Percentiles rank a stretch among this genome's conserved stretches.
Conservation (phyloP, 2,888 invertebrate species). For the Sinodicranocentrus sp. region DNA sequence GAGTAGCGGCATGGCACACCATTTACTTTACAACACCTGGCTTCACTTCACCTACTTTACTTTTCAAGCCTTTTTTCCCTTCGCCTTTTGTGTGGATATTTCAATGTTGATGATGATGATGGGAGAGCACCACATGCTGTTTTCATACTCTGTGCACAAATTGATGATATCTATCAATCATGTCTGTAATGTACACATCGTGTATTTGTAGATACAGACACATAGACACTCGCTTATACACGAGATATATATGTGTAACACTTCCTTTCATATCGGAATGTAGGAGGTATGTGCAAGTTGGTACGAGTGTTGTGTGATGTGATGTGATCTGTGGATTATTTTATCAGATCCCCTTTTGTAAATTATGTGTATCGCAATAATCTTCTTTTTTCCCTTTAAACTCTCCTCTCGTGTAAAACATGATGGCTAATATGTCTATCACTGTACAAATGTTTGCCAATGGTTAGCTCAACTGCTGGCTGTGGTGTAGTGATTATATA, state of each 20-base stretch:
- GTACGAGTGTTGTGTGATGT: not conserved
- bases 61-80: conserved; percentile 5
- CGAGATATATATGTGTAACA: not conserved
- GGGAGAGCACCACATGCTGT: conserved; percentile 63
- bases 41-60: conserved; percentile 48
- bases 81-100: conserved; percentile 24
- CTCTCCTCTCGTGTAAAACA: conserved; percentile 25
- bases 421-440: conserved; percentile 30
- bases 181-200: conserved; percentile 58
- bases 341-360: conserved; percentile 52
- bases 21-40: conserved; percentile 50
- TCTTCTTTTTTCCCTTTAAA: conserved; percentile 14
- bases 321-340: conserved; percentile 48
- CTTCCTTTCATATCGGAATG: not conserved
- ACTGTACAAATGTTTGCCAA: not conserved
- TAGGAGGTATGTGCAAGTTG: not conserved
- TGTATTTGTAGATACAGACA: conserved; percentile 7
- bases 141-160: conserved; percentile 66
- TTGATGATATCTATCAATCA: conserved; percentile 70
- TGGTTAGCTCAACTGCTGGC: no score
- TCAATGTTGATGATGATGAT: conserved; percentile 41
- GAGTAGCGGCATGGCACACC: no score
- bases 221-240: no score
- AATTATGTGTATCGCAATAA: conserved; percentile 43
- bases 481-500: no score